These are phyloP conservation scores for Leptinotarsa undecemlineata DNA, from an alignment of 1,140 invertebrate species.

Conservation along the genomic window DNA sequence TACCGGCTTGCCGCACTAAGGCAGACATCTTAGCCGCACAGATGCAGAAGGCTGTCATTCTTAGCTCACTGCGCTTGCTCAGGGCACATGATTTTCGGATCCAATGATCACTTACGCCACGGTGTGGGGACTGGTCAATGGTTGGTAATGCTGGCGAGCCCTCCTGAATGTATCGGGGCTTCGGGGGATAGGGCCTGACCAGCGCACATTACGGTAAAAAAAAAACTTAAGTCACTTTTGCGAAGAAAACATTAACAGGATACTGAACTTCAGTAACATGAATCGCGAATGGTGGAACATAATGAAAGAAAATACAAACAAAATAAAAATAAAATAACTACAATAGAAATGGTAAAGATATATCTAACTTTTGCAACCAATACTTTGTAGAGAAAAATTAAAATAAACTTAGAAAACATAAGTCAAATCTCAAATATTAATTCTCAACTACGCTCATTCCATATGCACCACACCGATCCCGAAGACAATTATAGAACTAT, in stretches of 20 bases:
- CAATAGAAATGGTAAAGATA: not conserved
- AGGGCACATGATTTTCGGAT: too few relatives aligned
- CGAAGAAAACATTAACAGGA: not conserved
- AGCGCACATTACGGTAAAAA: too few relatives aligned
- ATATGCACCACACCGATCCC: not conserved
- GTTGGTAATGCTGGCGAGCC: too few relatives aligned
- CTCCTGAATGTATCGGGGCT: too few relatives aligned
- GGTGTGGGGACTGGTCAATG: too few relatives aligned
- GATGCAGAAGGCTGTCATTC: too few relatives aligned
- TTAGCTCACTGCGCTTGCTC: too few relatives aligned
- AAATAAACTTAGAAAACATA: not conserved
- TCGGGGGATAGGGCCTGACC: too few relatives aligned
- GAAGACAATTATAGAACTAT: not conserved
- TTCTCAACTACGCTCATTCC: not conserved
- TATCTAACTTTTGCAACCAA: not conserved
- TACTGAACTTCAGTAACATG: not conserved
- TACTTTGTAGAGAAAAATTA: not conserved
- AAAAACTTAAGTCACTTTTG: not conserved
- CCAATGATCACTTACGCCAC: too few relatives aligned
- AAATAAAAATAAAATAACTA: not conserved
- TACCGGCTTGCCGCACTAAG: too few relatives aligned
- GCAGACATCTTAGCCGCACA: too few relatives aligned
- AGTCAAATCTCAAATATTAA: not conserved
- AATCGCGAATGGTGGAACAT: not conserved
- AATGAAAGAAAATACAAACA: constrained; percentile 9